Percentiles rank a stretch among this genome's conserved stretches.
Evolutionary conservation across 1,140 invertebrate species (phyloP).

Genomic region (Drosophila santomea): DNA sequence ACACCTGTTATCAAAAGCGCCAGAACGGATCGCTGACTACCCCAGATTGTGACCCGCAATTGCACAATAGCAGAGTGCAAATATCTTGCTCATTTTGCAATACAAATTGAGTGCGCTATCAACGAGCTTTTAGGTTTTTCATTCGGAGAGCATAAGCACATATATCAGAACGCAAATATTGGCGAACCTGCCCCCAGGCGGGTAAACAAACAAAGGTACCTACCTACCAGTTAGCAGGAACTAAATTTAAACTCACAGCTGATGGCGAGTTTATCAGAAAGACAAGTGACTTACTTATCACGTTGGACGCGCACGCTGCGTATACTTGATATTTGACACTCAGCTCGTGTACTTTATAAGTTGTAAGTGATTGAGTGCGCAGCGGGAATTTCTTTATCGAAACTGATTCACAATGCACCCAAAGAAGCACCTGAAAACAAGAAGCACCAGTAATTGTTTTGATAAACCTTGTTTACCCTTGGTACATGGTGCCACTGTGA

Average conservation of each 20-base stretch:
- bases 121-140: constrained; percentile 33
- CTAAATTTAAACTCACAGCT: constrained; percentile 40
- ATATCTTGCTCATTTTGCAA: constrained; percentile 46
- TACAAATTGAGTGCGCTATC: constrained; percentile 48
- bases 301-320: constrained; percentile 30
- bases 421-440: constrained; percentile 3
- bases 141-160: constrained; percentile 15
- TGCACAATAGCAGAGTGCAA: constrained; percentile 44
- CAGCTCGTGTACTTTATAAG: constrained; percentile 23
- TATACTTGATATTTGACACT: constrained; percentile 50
- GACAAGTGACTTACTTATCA: constrained; percentile 6
- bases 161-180: constrained; percentile 13
- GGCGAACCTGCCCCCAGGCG: constrained; percentile 19
- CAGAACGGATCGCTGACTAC: constrained; percentile 10
- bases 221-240: constrained; percentile 17
- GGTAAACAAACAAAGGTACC: constrained; percentile 27
- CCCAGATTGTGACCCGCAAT: constrained; percentile 14
- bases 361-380: constrained; percentile 23
- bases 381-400: constrained; percentile 18
- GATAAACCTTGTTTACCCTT: constrained; percentile 19
- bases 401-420: constrained; percentile 25
- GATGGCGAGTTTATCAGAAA: constrained; percentile 14
- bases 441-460: constrained; percentile 13
- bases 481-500: constrained; percentile 4
- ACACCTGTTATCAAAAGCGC: constrained; percentile 62